Percentiles rank a stretch among this genome's conserved stretches.
Conservation (phyloP, 1,140 invertebrate species). For the Doryteuthis pealeii region DNA sequence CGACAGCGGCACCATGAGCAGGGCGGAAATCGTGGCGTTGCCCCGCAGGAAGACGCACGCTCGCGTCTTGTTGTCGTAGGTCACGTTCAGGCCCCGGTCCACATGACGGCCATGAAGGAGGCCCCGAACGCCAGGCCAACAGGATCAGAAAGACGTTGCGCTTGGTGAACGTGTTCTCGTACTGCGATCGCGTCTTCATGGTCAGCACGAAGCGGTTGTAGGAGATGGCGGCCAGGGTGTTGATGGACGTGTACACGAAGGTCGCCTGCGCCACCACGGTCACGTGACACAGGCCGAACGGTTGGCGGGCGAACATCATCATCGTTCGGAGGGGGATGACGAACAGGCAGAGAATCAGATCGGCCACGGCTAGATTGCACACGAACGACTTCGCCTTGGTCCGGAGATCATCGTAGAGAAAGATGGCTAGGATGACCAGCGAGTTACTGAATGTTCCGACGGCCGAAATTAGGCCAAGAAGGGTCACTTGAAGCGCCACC, state of each 20-base stretch:
- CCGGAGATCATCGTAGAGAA: constrained; percentile 18
- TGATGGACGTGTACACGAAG: not conserved
- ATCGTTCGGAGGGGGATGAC: constrained; percentile 1
- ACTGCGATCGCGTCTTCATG: constrained; percentile 7
- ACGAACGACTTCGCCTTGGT: constrained; percentile 30
- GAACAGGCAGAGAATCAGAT: constrained; percentile 19
- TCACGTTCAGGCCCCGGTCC: constrained; percentile 10
- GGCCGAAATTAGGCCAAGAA: not conserved
- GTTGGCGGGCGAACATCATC: constrained; percentile 12
- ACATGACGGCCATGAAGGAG: constrained; percentile 13
- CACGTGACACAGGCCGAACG: constrained; percentile 2
- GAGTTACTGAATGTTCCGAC: constrained; percentile 25
- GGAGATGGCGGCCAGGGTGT: constrained; percentile 9
- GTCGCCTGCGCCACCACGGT: constrained; percentile 7
- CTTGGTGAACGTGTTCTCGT: constrained; percentile 11
- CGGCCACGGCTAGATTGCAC: constrained; percentile 24
- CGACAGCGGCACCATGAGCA: not conserved
- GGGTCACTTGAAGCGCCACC: not conserved
- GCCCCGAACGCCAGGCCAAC: not conserved
- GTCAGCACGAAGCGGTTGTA: constrained; percentile 9
- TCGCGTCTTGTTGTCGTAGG: constrained; percentile 4
- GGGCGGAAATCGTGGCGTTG: constrained; percentile 11
- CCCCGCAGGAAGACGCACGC: constrained; percentile 7
- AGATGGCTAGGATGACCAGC: constrained; percentile 25
- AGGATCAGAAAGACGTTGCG: constrained; percentile 9